phyloP scores from a whole-genome alignment of 2,113 vertebrate species.

The Spermophilus dauricus region DNA sequence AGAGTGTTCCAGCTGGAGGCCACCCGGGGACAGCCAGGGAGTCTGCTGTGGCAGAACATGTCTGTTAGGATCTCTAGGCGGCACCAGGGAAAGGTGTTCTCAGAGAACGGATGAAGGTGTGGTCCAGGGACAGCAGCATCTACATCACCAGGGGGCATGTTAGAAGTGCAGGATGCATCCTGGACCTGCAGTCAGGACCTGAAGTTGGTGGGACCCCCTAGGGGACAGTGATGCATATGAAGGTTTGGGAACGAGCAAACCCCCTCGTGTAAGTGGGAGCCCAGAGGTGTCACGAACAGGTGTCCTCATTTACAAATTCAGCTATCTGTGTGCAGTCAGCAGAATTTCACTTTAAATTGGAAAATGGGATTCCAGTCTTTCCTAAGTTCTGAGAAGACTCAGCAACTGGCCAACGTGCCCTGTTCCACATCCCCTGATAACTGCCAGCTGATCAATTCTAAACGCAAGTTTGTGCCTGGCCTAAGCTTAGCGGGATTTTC shows the following conservation, averaged over 20 bases:
- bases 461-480: not conserved
- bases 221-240: accelerated
- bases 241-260: not conserved
- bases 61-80: not conserved
- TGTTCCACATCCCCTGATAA: not conserved
- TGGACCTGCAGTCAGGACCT: not conserved
- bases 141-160: accelerated
- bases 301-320: not conserved
- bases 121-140: not conserved
- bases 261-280: not conserved
- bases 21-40: conserved; percentile 49
- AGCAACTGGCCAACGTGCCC: not conserved
- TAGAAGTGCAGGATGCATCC: not conserved
- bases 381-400: not conserved
- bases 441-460: not conserved
- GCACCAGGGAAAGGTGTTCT: not conserved
- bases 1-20: not conserved
- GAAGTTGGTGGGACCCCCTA: not conserved
- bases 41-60: not conserved
- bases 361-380: not conserved
- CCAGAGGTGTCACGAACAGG: conserved; percentile 32
- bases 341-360: not conserved
- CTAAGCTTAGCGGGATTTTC: not conserved
- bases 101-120: no score
- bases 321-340: conserved; percentile 48